Evolutionary conservation across 2,797 vertebrate species (phyloP), one percentile per base, ranked within the genome.

Genomic region (Labroides dimidiatus): DNA sequence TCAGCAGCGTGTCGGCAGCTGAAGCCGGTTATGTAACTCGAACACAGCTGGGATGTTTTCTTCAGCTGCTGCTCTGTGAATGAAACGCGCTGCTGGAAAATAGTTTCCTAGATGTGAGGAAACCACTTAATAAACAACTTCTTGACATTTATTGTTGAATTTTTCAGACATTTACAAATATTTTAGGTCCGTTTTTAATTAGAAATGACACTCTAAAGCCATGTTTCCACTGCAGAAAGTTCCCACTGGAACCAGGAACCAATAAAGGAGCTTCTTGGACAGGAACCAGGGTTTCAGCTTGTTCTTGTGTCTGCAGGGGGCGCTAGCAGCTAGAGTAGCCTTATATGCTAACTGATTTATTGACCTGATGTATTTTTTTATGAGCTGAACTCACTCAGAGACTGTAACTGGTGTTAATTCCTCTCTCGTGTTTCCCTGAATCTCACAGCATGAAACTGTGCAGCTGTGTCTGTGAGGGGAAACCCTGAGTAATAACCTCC

Each of bases 401-500:
- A 39, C 37, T 39, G 11, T 39, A 12, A 39, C 37, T 39, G 12
- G 37, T 12, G 37, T 39, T 14, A 33, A 39, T 39, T 39, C 13
- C 37, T 39, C 37, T 39, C 37, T 42, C 14, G 30, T 39, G 58
- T 57, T 68, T 75, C 72, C 51, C 33, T 0, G 23, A 75, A 69
- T 36, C 33, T 52, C 66, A 50, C 54, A 59, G 60, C 30, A 33
- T 33, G 64, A 73, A 54, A 55, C 65, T 44, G 37, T 51, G 62
- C 75, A 58, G 75, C 75, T 77, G 75, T 4, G 11, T 39, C 30
- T 33, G 58, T 65, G 41, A 61, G 33, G n/a, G 50, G 54, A 53
- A 64, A 42, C 56, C 52, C 47, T 59, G 41, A 50, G 53, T 45
- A 50, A 69, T 59, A 53, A 23, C 51, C 62, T 45, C 58, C 51